A percentile compares a stretch with the other conserved stretches of the same genome.
phyloP scores from a whole-genome alignment of 2,797 vertebrate species.

The Coilia nasus region DNA sequence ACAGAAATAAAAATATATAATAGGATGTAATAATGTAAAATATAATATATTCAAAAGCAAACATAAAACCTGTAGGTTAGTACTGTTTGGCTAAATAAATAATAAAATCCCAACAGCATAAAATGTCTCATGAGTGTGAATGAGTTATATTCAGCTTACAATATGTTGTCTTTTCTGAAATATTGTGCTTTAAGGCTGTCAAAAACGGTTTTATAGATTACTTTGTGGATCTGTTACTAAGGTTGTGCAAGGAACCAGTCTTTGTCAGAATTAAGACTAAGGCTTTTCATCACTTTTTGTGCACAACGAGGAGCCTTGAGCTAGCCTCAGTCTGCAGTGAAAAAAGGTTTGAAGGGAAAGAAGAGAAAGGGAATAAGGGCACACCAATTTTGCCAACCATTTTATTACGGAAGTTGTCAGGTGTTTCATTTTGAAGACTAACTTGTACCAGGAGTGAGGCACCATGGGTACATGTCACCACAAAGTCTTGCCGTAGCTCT shows the following conservation, averaged over 20 bases:
- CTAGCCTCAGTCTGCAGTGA: background rate
- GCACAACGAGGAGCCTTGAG: background rate
- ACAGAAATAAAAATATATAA: background rate
- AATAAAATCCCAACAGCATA: too few relatives aligned
- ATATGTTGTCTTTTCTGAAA: background rate
- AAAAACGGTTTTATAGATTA: background rate
- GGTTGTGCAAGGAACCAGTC: background rate
- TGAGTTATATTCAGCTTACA: background rate
- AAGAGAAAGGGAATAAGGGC: background rate
- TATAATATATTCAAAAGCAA: too few relatives aligned
- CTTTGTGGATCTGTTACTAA: background rate
- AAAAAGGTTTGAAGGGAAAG: background rate
- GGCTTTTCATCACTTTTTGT: background rate
- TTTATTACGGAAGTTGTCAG: background rate
- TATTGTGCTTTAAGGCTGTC: background rate
- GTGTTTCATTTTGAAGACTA: background rate
- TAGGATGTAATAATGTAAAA: background rate
- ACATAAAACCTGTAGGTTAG: too few relatives aligned
- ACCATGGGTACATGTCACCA: background rate
- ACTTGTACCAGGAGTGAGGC: background rate
- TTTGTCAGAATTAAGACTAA: background rate
- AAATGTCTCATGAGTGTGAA: too few relatives aligned
- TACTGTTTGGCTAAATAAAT: too few relatives aligned
- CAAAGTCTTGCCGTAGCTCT: background rate
- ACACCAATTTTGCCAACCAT: background rate